Evolutionary conservation across 2,113 vertebrate genomes (phyloP).

Genomic region (Zosterops japonicus): DNA sequence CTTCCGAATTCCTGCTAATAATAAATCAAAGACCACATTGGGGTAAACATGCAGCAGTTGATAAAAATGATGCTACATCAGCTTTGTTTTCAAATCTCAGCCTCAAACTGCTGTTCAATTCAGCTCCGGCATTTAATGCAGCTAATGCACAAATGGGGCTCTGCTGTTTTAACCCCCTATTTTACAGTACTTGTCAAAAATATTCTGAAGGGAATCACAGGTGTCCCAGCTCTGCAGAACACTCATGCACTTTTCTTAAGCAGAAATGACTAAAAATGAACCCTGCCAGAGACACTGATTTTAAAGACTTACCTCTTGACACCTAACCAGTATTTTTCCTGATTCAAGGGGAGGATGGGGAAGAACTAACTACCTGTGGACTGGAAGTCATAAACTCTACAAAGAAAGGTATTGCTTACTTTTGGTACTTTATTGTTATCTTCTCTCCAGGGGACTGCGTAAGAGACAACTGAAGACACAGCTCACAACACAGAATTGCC

Average conservation of each 20-base stretch:
- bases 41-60: not conserved
- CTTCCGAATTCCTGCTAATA: not conserved
- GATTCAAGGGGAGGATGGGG: rapidly evolving
- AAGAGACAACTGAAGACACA: not conserved
- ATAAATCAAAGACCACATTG: not conserved
- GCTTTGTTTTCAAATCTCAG: slow-evolving; percentile 27
- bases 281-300: not conserved
- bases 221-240: not conserved
- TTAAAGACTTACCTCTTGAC: not conserved
- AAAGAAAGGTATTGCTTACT: not conserved
- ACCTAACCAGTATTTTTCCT: not conserved
- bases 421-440: not conserved
- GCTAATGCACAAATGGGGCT: not conserved
- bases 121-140: not conserved
- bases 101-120: not conserved
- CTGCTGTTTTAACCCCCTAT: not conserved
- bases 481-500: not conserved
- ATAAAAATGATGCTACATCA: not conserved
- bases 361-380: not conserved
- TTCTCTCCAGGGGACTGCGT: not conserved
- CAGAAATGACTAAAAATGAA: not conserved
- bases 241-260: not conserved
- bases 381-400: not conserved
- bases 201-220: not conserved
- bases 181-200: not conserved